These are phyloP conservation scores for Arothron firmamentum DNA, from an alignment of 2,113 vertebrate species.

Conservation along the genomic window DNA sequence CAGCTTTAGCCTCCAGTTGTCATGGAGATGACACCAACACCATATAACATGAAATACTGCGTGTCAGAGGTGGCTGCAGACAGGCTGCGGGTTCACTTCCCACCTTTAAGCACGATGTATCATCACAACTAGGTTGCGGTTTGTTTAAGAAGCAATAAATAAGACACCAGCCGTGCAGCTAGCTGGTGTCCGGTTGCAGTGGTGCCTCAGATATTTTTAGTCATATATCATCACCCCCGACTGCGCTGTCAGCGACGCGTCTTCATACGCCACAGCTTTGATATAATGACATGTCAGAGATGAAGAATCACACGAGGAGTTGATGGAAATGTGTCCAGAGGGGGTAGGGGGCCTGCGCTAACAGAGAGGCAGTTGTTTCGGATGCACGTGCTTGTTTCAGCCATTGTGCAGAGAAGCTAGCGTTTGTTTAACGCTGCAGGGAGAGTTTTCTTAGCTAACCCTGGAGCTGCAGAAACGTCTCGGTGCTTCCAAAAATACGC, in stretches of 20 bases:
- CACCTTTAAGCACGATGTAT: too few species aligned
- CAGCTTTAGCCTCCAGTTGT: neutral
- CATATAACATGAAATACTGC: neutral
- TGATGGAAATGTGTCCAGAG: constrained; percentile 55
- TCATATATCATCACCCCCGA: constrained; percentile 38
- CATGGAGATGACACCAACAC: neutral
- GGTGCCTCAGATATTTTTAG: too few species aligned
- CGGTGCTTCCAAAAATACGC: neutral
- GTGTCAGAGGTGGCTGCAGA: neutral
- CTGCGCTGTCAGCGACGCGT: constrained; percentile 58
- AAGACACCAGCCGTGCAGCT: too few species aligned
- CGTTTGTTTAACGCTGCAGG: neutral
- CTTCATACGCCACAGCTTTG: constrained; percentile 47
- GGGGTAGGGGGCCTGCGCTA: constrained; percentile 15
- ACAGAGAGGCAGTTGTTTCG: constrained; percentile 38
- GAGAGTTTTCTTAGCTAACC: neutral
- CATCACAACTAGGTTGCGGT: too few species aligned
- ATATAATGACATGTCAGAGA: constrained; percentile 56
- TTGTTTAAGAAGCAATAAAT: too few species aligned
- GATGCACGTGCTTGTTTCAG: neutral
- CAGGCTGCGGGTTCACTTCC: neutral
- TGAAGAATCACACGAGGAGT: constrained; percentile 43
- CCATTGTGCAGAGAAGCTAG: constrained; percentile 3
- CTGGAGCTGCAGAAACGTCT: neutral
- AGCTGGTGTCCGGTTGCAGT: too few species aligned